These are phyloP conservation scores for Chesias legatella DNA, from an alignment of 2,888 invertebrate genomes.

Conservation along the genomic window DNA sequence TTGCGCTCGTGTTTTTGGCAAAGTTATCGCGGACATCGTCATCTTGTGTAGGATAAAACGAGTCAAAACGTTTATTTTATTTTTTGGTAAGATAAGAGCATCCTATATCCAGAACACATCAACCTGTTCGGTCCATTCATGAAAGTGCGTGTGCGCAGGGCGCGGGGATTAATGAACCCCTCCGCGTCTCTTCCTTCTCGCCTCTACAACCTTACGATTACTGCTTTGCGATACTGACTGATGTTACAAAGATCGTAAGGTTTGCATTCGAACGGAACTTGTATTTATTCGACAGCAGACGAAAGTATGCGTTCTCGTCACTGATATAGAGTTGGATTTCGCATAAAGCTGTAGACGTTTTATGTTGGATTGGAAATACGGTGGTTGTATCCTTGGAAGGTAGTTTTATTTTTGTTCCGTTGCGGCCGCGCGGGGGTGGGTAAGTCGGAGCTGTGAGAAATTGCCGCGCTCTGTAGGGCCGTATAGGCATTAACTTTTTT, in stretches of 20 bases:
- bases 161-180: constrained; percentile 79
- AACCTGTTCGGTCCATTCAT: constrained; percentile 80
- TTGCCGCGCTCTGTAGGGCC: constrained; percentile 62
- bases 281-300: constrained; percentile 12
- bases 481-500: constrained; percentile 74
- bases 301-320: constrained; percentile 1
- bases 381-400: constrained; percentile 78
- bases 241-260: constrained; percentile 34
- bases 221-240: constrained; percentile 34
- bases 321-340: constrained; percentile 40
- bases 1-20: constrained; percentile 12
- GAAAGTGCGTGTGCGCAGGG: constrained; percentile 80
- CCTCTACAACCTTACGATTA: constrained; percentile 49
- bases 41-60: constrained; percentile 15
- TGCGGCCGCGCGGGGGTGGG: constrained; percentile 38
- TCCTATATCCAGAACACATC: constrained; percentile 68
- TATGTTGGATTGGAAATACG: constrained; percentile 63
- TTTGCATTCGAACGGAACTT: constrained; percentile 29
- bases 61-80: constrained; percentile 17
- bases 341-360: constrained; percentile 32
- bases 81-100: constrained; percentile 37
- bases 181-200: constrained; percentile 52
- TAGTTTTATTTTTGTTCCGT: constrained; percentile 68
- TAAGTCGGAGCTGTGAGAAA: constrained; percentile 67
- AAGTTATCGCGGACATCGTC: constrained; percentile 14